A percentile compares a stretch with the other conserved stretches of the same genome.
phyloP scores from a whole-genome alignment of 2,888 invertebrate genomes.

The Chaitophorus viminalis region DNA sequence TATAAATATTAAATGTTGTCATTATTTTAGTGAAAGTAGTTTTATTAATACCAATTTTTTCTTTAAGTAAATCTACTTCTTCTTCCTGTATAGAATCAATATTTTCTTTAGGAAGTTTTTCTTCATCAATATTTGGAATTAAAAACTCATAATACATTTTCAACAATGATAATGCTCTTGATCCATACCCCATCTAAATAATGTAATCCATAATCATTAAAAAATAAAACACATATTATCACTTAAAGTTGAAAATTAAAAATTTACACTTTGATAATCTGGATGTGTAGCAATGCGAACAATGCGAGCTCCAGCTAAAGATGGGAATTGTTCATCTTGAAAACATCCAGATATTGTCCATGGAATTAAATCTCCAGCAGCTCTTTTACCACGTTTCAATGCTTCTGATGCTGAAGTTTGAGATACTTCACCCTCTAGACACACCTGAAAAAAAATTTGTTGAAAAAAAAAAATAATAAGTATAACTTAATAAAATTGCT shows the following conservation, averaged over 20 bases:
- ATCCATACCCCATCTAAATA: conserved; percentile 94
- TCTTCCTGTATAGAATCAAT: conserved; percentile 72
- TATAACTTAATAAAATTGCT: neutral
- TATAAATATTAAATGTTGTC: conserved; percentile 1
- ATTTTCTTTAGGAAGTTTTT: conserved; percentile 66
- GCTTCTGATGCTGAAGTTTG: conserved; percentile 79
- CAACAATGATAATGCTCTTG: conserved; percentile 83
- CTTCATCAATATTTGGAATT: conserved; percentile 77
- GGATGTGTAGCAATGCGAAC: conserved; percentile 99
- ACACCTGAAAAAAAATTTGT: conserved; percentile 69
- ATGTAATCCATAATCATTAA: conserved; percentile 59
- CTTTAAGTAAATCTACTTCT: conserved; percentile 75
- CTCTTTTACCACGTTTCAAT: conserved; percentile 86
- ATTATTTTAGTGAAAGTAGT: neutral
- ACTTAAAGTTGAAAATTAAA: neutral
- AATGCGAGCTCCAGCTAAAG: conserved; percentile 87
- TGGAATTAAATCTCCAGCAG: conserved; percentile 96
- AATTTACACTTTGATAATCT: conserved; percentile 85
- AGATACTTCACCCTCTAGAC: conserved; percentile 74
- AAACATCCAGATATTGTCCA: conserved; percentile 98
- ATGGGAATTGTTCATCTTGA: conserved; percentile 92
- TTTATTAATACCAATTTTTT: conserved; percentile 72
- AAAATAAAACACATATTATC: conserved; percentile 1
- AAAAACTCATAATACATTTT: conserved; percentile 89
- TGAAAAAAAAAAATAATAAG: neutral